phyloP scores from a whole-genome alignment of 2,113 vertebrate genomes.

The Nyctereutes procyonoides region DNA sequence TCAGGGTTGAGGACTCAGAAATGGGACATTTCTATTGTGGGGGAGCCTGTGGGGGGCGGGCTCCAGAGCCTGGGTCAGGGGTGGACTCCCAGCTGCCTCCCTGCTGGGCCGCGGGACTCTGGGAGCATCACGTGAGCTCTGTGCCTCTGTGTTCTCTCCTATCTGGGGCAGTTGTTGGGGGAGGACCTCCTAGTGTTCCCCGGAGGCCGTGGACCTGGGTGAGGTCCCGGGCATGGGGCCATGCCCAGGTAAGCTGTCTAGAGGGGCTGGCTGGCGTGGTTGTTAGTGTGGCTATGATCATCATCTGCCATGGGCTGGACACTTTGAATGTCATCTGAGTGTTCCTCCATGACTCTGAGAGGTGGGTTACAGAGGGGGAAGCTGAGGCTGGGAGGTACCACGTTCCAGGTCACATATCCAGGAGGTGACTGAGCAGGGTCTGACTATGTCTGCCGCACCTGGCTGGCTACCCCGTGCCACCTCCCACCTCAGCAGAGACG shows the following conservation, averaged over 20 bases:
- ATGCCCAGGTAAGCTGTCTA: neutral
- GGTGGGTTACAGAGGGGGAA: neutral
- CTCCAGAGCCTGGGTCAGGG: neutral
- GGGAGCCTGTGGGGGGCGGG: neutral
- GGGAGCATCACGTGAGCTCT: neutral
- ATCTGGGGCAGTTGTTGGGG: fast-evolving
- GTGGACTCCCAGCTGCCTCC: neutral
- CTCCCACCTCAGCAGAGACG: neutral
- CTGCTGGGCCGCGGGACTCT: neutral
- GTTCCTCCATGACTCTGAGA: neutral
- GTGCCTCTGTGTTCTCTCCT: neutral
- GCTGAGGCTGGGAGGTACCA: neutral
- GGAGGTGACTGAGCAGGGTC: neutral
- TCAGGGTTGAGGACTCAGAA: neutral
- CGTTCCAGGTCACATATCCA: neutral
- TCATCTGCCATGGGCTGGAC: neutral
- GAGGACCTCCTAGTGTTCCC: fast-evolving
- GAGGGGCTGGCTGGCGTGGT: neutral
- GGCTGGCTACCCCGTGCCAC: fast-evolving
- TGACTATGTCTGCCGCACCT: neutral
- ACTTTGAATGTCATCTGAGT: fast-evolving
- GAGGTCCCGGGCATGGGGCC: fast-evolving
- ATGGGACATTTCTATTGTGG: neutral
- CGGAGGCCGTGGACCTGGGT: neutral
- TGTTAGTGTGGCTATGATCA: fast-evolving